These are phyloP conservation scores for Cyanoderma ruficeps DNA, from an alignment of 2,113 vertebrate genomes.

Conservation along the genomic window DNA sequence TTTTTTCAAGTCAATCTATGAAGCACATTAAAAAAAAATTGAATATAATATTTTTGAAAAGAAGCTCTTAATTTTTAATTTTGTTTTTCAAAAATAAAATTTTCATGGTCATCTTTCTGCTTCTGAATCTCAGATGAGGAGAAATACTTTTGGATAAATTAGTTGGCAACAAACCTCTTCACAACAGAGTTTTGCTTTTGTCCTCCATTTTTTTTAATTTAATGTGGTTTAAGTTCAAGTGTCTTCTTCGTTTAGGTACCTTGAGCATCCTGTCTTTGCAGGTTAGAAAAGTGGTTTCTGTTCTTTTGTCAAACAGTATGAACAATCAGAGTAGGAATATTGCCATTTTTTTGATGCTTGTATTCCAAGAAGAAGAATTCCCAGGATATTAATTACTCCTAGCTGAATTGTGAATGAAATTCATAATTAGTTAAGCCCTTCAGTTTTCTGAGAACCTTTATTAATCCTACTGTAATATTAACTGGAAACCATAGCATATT, in stretches of 20 bases:
- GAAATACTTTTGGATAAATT: neutral
- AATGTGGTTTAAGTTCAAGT: conserved; percentile 33
- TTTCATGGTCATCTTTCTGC: neutral
- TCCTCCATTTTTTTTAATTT: conserved; percentile 40
- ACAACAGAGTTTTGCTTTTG: conserved; percentile 7
- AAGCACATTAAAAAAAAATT: neutral
- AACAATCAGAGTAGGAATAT: neutral
- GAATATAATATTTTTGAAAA: neutral
- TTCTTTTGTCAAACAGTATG: conserved; percentile 38
- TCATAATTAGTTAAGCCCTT: neutral
- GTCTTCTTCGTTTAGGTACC: neutral
- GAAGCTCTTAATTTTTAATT: neutral
- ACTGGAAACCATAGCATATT: neutral
- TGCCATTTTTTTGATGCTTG: neutral
- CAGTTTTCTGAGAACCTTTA: neutral
- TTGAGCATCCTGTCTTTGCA: conserved; percentile 46
- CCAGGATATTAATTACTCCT: neutral
- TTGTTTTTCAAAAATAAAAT: neutral
- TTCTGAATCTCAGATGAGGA: neutral
- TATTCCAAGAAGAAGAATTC: neutral
- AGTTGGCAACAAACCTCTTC: neutral
- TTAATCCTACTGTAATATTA: neutral
- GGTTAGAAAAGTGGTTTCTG: conserved; percentile 26
- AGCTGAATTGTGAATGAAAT: neutral
- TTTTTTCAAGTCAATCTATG: neutral